Evolutionary conservation across 1,140 invertebrate species (phyloP).

Genomic region (Musca domestica): DNA sequence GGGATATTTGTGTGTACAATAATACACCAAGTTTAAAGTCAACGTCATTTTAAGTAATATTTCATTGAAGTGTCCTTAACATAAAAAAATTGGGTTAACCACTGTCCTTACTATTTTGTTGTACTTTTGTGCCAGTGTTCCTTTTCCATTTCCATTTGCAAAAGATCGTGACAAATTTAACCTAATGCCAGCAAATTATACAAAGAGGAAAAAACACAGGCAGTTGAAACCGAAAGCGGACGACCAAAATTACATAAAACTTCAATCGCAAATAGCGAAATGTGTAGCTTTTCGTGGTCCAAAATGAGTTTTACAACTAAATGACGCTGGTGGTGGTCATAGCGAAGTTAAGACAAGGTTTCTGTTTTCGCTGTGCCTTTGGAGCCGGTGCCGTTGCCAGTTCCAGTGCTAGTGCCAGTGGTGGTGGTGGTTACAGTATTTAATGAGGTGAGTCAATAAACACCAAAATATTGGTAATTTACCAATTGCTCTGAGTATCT

Average conservation of each 20-base stretch:
- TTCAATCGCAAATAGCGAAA: background rate
- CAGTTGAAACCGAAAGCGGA: conserved; percentile 7
- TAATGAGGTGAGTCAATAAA: conserved; percentile 24
- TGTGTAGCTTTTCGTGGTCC: background rate
- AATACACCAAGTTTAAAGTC: no score
- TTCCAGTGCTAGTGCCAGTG: background rate
- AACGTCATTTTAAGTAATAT: no score
- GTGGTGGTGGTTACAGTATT: conserved; percentile 2
- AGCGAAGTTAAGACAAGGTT: no score
- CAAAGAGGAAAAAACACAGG: background rate
- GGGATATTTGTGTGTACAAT: no score
- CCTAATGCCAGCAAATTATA: conserved; percentile 24
- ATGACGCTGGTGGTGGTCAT: background rate
- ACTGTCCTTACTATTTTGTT: no score
- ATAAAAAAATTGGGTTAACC: no score
- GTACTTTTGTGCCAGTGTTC: background rate
- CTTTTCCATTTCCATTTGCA: conserved; percentile 2
- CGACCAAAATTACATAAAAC: background rate
- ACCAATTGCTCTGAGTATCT: conserved; percentile 15
- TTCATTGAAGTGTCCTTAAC: no score
- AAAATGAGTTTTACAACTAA: conserved; percentile 14
- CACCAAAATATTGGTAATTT: conserved; percentile 22
- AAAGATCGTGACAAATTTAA: conserved; percentile 26
- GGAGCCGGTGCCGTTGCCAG: background rate
- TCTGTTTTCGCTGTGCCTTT: no score